Evolutionary conservation across 1,140 invertebrate species (phyloP).

Genomic region (Atta texana): DNA sequence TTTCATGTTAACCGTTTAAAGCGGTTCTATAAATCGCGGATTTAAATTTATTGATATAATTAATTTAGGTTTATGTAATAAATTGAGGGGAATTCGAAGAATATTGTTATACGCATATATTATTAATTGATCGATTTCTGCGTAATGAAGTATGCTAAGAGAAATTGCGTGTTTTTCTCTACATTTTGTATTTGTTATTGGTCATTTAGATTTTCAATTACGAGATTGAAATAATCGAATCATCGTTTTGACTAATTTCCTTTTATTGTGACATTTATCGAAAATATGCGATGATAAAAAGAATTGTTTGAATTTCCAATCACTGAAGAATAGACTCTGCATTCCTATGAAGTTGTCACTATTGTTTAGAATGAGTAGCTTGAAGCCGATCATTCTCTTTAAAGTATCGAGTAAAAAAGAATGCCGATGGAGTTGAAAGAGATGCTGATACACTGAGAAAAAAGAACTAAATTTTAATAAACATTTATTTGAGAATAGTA

Average conservation of each 20-base stretch:
- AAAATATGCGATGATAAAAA: neutral
- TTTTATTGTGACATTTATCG: neutral
- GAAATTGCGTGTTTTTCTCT: conserved; percentile 30
- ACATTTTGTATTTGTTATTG: conserved; percentile 31
- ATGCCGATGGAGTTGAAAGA: too few species aligned
- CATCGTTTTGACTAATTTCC: conserved; percentile 22
- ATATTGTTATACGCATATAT: conserved; percentile 26
- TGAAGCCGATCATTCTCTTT: too few species aligned
- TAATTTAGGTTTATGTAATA: conserved; percentile 24
- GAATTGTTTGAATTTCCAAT: neutral
- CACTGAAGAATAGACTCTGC: too few species aligned
- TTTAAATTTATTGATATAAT: conserved; percentile 45
- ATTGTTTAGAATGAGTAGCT: too few species aligned
- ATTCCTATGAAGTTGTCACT: too few species aligned
- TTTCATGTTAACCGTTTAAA: conserved; percentile 24
- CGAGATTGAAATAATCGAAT: conserved; percentile 13
- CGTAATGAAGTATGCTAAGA: conserved; percentile 7
- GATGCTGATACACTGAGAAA: too few species aligned
- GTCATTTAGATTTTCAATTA: conserved; percentile 19
- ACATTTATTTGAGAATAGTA: too few species aligned
- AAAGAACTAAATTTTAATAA: too few species aligned
- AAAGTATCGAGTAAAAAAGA: too few species aligned
- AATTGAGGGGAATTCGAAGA: conserved; percentile 12
- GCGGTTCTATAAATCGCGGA: conserved; percentile 10
- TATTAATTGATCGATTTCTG: conserved; percentile 37